Evolutionary conservation across 2,888 invertebrate species (phyloP), one percentile per base, ranked within the genome.

Genomic region (Metopia argyrocephala): DNA sequence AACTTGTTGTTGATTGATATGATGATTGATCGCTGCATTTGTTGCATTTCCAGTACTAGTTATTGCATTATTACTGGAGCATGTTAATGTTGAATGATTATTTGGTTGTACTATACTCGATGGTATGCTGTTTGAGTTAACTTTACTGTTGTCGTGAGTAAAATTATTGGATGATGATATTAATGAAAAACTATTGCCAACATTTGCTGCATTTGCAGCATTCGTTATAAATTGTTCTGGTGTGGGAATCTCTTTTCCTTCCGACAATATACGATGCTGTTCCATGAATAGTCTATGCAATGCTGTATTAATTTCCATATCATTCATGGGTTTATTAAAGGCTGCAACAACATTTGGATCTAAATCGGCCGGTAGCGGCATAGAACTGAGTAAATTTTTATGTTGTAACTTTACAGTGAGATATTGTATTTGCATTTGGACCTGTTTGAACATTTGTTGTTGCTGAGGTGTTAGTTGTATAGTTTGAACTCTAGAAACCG

Each of bases 381-480:
- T 76, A 3, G 89, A 87, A 18, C 88, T 86, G 48, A 90, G 80
- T 46, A 90, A 84, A 50, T 86, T 85, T 76, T 90, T 91, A 83
- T 91, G 90, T 74, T 91, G 90, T 83, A 92, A 88, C 83, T 92
- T 92, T 20, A 92, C 91, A 48, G 93, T 92, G 68, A 95, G 90
- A 62, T 92, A 92, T 86, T 94, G 93, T 68, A 95, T 94, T 89
- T 95, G 94, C 85, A 93, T 91, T 88, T 94, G 94, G 9, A 94
- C 92, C 75, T 92, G 92, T 86, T 93, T 93, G 81, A 94, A 87
- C 84, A 93, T 91, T 87, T 93, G 93, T 86, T 95, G 95, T 86
- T 94, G 95, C 85, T 94, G 94, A 12, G 94, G 93, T 18, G 94
- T 94, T 62, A 95, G 89, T 85, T 95, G 94, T 83, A 95, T 94